Conservation (phyloP, 2,888 invertebrate species). For the Aphodius granarius region DNA sequence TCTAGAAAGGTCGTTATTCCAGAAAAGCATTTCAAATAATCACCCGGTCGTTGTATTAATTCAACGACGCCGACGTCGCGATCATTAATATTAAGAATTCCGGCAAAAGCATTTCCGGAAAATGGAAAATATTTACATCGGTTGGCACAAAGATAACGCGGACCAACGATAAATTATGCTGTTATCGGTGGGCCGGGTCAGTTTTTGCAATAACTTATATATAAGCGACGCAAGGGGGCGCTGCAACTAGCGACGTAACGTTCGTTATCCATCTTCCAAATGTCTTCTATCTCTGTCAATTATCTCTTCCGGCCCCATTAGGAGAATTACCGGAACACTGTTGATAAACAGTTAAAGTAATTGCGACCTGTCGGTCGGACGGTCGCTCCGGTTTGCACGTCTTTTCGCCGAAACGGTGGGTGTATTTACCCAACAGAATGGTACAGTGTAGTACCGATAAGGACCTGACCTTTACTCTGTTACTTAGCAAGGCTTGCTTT, state of each 20-base stretch:
- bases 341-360: not conserved
- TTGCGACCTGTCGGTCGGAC: not conserved
- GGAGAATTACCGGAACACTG: not conserved
- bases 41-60: not conserved
- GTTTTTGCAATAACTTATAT: not conserved
- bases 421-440: not conserved
- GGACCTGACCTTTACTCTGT: too few relatives aligned
- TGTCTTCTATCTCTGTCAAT: not conserved
- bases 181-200: not conserved
- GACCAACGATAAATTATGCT: not conserved
- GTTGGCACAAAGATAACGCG: not conserved
- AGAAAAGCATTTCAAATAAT: not conserved
- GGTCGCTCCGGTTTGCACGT: too few relatives aligned
- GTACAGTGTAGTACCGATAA: not conserved
- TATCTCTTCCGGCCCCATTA: not conserved
- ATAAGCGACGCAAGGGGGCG: not conserved
- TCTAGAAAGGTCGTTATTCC: not conserved
- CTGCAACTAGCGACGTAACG: not conserved
- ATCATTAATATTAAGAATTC: not conserved
- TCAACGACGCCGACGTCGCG: not conserved
- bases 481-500: too few relatives aligned
- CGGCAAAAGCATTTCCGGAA: not conserved
- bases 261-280: not conserved
- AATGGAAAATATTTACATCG: not conserved
- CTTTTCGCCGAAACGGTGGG: not conserved